Conservation (phyloP, 2,888 invertebrate species). For the Heliconius aoede region DNA sequence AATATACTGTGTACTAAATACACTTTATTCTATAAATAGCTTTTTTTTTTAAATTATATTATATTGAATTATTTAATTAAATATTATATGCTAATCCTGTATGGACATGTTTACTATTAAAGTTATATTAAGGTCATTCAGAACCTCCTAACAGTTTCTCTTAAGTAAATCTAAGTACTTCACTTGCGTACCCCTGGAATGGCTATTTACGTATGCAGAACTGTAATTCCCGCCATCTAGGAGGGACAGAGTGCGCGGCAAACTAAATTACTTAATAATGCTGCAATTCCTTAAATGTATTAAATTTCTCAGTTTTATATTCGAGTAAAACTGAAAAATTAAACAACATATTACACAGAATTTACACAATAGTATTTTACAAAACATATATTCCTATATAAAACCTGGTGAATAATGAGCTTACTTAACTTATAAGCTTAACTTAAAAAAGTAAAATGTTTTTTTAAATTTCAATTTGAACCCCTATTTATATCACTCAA, state of each 20-base stretch:
- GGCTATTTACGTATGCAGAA: slow-evolving; percentile 64
- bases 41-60: no score
- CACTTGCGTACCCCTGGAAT: slow-evolving; percentile 53
- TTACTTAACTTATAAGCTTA: no score
- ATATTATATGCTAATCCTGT: not conserved
- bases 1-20: no score
- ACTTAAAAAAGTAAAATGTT: no score
- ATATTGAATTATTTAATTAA: not conserved
- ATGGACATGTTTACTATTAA: not conserved
- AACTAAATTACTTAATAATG: slow-evolving; percentile 49
- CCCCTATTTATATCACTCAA: no score
- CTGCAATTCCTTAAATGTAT: slow-evolving; percentile 48
- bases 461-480: no score
- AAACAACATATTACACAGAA: not conserved
- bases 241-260: slow-evolving; percentile 46
- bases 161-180: not conserved
- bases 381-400: not conserved
- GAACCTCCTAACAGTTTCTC: not conserved
- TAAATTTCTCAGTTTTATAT: slow-evolving; percentile 27
- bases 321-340: not conserved
- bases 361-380: not conserved
- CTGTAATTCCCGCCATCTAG: slow-evolving; percentile 61
- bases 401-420: not conserved
- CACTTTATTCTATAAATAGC: no score
- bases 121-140: not conserved